phyloP scores from a whole-genome alignment of 2,888 invertebrate species.

The Diadegma fenestrale region DNA sequence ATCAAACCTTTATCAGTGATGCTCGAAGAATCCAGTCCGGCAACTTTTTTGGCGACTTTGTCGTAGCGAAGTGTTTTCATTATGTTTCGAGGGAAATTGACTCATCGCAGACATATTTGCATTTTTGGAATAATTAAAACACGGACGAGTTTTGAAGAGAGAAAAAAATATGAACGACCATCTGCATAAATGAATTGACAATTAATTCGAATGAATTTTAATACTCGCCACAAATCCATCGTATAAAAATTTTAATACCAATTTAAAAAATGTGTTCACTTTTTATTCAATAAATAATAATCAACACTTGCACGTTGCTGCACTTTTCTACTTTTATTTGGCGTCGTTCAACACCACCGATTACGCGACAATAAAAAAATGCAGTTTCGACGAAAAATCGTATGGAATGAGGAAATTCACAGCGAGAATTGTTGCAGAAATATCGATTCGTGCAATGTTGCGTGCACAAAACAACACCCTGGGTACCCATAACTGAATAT shows the following conservation, averaged over 20 bases:
- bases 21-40: slow-evolving; percentile 74
- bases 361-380: not conserved
- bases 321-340: not conserved
- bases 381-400: not conserved
- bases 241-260: not conserved
- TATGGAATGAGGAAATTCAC: slow-evolving; percentile 3
- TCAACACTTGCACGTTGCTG: not conserved
- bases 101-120: slow-evolving; percentile 17
- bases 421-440: not conserved
- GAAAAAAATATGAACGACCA: not conserved
- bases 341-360: not conserved
- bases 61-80: slow-evolving; percentile 68
- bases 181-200: not conserved
- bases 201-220: not conserved
- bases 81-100: slow-evolving; percentile 66
- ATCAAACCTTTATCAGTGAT: slow-evolving; percentile 73
- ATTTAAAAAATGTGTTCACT: not conserved
- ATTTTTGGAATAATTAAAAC: slow-evolving; percentile 3
- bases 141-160: not conserved
- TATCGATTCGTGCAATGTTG: slow-evolving; percentile 33
- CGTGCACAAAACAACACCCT: slow-evolving; percentile 19
- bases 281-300: not conserved
- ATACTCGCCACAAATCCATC: not conserved
- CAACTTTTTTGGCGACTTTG: slow-evolving; percentile 71
- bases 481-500: slow-evolving; percentile 1